Conservation (phyloP, 2,797 vertebrate genomes). For the Melopsittacus undulatus region DNA sequence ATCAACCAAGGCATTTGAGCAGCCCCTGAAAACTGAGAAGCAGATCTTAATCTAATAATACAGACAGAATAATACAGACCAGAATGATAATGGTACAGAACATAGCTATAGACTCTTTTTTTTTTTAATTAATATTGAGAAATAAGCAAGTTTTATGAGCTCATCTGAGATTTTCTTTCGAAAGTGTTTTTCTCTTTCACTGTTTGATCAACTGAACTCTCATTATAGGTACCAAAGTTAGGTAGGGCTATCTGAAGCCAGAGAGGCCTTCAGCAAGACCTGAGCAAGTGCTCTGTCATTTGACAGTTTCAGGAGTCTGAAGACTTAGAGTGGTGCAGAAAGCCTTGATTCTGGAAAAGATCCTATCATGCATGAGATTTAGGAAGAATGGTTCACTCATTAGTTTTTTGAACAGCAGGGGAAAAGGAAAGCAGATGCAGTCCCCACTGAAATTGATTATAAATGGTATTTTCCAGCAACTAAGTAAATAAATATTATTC, state of each 20-base stretch:
- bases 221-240: neutral
- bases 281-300: neutral
- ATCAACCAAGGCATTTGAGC: neutral
- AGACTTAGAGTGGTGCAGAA: neutral
- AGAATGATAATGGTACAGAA: neutral
- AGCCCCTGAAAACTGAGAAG: neutral
- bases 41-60: neutral
- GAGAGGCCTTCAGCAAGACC: neutral
- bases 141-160: neutral
- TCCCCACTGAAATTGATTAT: neutral
- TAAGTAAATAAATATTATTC: conserved; percentile 6
- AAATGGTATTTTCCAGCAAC: neutral
- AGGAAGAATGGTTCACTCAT: neutral
- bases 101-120: neutral
- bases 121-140: neutral
- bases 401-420: neutral
- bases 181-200: neutral
- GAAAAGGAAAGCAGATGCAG: neutral
- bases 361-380: neutral
- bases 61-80: neutral
- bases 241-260: neutral
- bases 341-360: neutral
- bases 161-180: neutral
- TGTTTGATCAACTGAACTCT: neutral
- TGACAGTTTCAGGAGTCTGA: neutral